Evolutionary conservation across 35 echinoderm and acorn worm genomes (phyloP).

Genomic region (Lytechinus variegatus): DNA sequence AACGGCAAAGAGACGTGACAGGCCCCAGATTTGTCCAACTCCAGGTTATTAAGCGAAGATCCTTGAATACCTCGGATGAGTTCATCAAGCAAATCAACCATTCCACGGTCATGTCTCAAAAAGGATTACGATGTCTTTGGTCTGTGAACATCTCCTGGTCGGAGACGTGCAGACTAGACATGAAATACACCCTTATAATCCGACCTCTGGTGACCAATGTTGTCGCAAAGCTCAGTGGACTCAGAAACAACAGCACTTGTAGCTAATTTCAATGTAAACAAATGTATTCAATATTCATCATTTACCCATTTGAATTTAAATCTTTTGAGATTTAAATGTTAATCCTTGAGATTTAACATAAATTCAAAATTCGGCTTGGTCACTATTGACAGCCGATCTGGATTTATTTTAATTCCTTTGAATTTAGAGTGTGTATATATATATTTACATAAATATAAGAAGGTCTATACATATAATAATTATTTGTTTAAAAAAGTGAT

Average conservation of each 20-base stretch:
- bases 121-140: neutral
- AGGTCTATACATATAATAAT: no score
- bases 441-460: no score
- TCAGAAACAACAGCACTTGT: neutral
- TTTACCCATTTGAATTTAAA: no score
- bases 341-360: no score
- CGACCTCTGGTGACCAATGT: neutral
- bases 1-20: neutral
- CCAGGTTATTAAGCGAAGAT: slow-evolving; percentile 1
- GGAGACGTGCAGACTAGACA: neutral
- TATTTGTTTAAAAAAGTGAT: no score
- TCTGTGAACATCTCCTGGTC: neutral
- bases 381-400: no score
- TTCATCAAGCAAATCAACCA: neutral
- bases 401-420: no score
- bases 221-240: neutral
- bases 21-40: neutral
- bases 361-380: no score
- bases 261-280: neutral
- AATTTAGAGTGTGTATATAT: no score
- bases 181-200: neutral
- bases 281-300: no score
- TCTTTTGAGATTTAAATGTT: no score
- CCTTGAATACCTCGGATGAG: neutral
- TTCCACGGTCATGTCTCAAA: neutral